These are phyloP conservation scores for Pimephales promelas DNA, from an alignment of 2,113 vertebrate genomes.

Conservation along the genomic window DNA sequence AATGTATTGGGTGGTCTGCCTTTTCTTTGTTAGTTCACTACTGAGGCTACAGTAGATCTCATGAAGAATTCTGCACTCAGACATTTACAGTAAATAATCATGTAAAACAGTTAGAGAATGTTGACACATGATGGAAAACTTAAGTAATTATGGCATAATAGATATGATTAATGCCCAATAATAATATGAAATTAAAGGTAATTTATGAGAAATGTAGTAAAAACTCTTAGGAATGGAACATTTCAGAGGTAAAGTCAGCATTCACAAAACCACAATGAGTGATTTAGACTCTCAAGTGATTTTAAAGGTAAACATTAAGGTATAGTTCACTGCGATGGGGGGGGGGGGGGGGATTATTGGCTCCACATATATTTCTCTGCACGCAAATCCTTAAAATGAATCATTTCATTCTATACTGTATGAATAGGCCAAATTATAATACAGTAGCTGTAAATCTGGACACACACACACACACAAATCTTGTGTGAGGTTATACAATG, in stretches of 20 bases:
- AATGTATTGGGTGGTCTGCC: not conserved
- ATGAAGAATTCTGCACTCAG: not conserved
- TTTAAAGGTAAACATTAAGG: not conserved
- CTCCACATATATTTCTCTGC: conserved; percentile 2
- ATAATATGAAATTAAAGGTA: conserved; percentile 26
- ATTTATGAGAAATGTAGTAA: conserved; percentile 32
- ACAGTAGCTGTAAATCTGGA: conserved; percentile 49
- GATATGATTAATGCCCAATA: conserved; percentile 18
- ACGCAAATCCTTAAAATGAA: conserved; percentile 47
- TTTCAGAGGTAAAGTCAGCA: conserved; percentile 1
- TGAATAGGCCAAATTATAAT: conserved; percentile 49
- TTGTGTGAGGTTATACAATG: conserved; percentile 50
- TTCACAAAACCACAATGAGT: conserved; percentile 5
- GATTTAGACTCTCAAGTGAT: not conserved
- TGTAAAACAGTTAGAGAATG: conserved; percentile 8
- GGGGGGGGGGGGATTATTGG: no score
- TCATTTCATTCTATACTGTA: conserved; percentile 36
- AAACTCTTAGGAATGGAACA: conserved; percentile 1
- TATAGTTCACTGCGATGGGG: not conserved
- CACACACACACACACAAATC: conserved; percentile 11
- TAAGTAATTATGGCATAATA: conserved; percentile 1
- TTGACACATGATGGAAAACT: conserved; percentile 12
- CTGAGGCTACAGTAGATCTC: not conserved
- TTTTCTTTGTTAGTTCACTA: not conserved
- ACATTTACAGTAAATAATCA: conserved; percentile 12